Base-by-base conservation (phyloP, 2,113 vertebrate genomes). In the Orycteropus afer region DNA sequence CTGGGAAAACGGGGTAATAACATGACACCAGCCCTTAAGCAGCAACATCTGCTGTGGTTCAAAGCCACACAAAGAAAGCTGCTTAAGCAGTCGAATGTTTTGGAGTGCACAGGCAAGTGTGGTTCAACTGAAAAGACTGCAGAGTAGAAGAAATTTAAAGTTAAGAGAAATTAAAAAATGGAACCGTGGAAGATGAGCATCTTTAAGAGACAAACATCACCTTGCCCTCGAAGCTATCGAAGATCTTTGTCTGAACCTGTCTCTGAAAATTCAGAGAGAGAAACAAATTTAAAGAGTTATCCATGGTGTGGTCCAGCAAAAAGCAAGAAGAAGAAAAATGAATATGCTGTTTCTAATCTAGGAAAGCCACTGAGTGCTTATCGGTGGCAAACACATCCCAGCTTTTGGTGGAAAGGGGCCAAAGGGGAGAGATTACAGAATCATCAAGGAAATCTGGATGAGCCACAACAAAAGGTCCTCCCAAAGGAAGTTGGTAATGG, bases 161-260 rank as follows among this genome's bases (percentile, higher is more conserved):
- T 67, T 86, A 63, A 83, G 90, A 90, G 93, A 89, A 22, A 17
- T 81, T 45, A 32, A 93, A 95, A 94, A 83, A 90, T 91, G 94
- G 97, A 97, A 76, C 93, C 53, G 3, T 94, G 87, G 96, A 98
- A 98, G 95, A 98, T 98, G 98, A 98, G 90, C 67, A 91, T 97
- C 78, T 98, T 98, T 93, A 98, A 96, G 96, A 98, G 97, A 92
- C 97, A 97, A 25, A 89, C 34, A 0, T 93, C 96, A 55, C 81
- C 97, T 40, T 89, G 96, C 95, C 96, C 97, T 94, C 96, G 95
- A 89, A 57, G 81, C 79, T 98, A 98, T 96, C 88, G 82, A 84
- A 98, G 98, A 89, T 98, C 98, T 0, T 79, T 99, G 76, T 98
- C 97, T 0, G 98, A 98, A 45, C 98, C 98, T 79, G 97, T 95